Percentiles rank a stretch among this genome's conserved stretches.
phyloP scores from a whole-genome alignment of 2,797 vertebrate species.

The Lycodopsis pacificus region DNA sequence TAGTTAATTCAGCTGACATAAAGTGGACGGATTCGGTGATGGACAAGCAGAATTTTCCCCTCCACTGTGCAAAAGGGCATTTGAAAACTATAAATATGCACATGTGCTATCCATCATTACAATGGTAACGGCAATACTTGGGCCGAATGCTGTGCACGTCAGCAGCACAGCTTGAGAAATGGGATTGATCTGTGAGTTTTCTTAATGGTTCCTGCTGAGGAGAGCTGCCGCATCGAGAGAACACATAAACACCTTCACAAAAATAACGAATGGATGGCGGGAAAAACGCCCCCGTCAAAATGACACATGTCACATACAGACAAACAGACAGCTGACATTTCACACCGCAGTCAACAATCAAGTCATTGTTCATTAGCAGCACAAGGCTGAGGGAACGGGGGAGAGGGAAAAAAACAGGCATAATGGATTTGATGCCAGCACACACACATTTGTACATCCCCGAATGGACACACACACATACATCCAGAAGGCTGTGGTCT shows the following conservation, averaged over 20 bases:
- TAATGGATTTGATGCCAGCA: constrained; percentile 49
- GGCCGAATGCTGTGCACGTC: constrained; percentile 47
- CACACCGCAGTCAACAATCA: constrained; percentile 62
- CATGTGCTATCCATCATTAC: constrained; percentile 57
- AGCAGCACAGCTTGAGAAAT: constrained; percentile 54
- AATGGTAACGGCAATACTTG: constrained; percentile 59
- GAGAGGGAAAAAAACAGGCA: constrained; percentile 25
- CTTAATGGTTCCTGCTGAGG: constrained; percentile 32
- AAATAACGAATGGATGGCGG: constrained; percentile 31
- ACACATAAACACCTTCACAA: constrained; percentile 19
- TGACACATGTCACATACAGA: constrained; percentile 49
- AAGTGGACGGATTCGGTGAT: constrained; percentile 18
- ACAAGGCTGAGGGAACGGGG: constrained; percentile 19
- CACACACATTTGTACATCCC: constrained; percentile 25
- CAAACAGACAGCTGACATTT: constrained; percentile 73
- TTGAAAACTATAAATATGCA: constrained; percentile 50
- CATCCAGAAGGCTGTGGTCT: constrained; percentile 36
- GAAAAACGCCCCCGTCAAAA: constrained; percentile 50
- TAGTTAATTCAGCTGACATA: constrained; percentile 24
- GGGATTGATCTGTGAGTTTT: constrained; percentile 63
- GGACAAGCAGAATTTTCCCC: constrained; percentile 27
- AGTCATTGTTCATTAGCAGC: constrained; percentile 65
- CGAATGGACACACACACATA: constrained; percentile 9
- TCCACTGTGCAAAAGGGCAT: constrained; percentile 33
- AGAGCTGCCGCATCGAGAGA: constrained; percentile 21